Conservation (phyloP, 2,888 invertebrate genomes). For the Steinernema hermaphroditum region DNA sequence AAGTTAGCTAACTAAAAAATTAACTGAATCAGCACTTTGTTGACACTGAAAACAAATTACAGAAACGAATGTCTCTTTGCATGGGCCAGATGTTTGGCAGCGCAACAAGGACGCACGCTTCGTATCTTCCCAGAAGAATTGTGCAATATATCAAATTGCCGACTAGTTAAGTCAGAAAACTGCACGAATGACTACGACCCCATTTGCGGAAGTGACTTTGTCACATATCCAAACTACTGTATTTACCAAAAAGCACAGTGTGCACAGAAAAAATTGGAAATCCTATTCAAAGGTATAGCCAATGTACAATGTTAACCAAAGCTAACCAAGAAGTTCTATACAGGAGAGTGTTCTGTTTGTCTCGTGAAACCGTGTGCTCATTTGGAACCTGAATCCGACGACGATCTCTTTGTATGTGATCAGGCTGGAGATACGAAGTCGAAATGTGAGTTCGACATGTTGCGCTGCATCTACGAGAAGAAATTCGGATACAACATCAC, state of each 20-base stretch:
- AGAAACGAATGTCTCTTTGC: conserved; percentile 51
- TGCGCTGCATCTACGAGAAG: conserved; percentile 58
- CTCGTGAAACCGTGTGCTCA: conserved; percentile 53
- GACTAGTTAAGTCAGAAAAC: conserved; percentile 33
- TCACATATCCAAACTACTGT: conserved; percentile 48
- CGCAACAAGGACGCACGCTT: conserved; percentile 44
- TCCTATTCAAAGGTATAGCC: conserved; percentile 54
- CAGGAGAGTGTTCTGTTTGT: conserved; percentile 57
- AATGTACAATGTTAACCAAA: neutral
- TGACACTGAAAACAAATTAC: neutral
- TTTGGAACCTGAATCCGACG: conserved; percentile 45
- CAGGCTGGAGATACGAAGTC: conserved; percentile 57
- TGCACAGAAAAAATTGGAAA: conserved; percentile 45
- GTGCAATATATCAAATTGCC: conserved; percentile 38
- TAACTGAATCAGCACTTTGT: too few species aligned
- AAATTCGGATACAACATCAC: conserved; percentile 61
- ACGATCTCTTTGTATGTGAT: conserved; percentile 58
- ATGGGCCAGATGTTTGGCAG: conserved; percentile 59
- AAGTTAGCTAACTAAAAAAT: too few species aligned
- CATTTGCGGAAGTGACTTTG: conserved; percentile 54
- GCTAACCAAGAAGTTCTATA: too few species aligned
- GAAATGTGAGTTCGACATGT: conserved; percentile 62
- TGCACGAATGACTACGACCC: conserved; percentile 50
- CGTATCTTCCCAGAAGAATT: conserved; percentile 39
- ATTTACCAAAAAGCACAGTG: conserved; percentile 17